A percentile compares a stretch with the other conserved stretches of the same genome.
phyloP scores from a whole-genome alignment of 1,140 invertebrate genomes.

The Drosophila prosaltans region DNA sequence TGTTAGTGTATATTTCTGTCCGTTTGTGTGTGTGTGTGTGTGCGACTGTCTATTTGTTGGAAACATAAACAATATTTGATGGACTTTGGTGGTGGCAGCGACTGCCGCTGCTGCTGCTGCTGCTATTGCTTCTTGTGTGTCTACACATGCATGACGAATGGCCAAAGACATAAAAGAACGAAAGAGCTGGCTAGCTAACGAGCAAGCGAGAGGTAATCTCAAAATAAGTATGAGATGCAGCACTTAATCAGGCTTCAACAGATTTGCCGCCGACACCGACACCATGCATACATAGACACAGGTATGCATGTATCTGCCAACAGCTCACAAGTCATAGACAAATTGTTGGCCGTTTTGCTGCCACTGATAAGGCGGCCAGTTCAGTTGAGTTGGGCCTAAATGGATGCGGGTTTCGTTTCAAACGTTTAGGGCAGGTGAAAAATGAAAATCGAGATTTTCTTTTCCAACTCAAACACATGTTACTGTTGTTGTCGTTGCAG shows the following conservation, averaged over 20 bases:
- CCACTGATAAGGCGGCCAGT: conserved; percentile 60
- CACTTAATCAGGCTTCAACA: conserved; percentile 77
- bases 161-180: conserved; percentile 8
- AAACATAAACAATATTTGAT: conserved; percentile 81
- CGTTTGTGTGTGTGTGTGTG: conserved; percentile 11
- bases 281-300: conserved; percentile 57
- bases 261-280: conserved; percentile 58
- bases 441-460: conserved; percentile 74
- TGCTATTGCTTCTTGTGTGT: conserved; percentile 62
- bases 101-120: conserved; percentile 21
- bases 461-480: conserved; percentile 72
- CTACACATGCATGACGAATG: conserved; percentile 76
- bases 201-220: conserved; percentile 28
- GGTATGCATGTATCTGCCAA: conserved; percentile 12
- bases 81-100: conserved; percentile 18
- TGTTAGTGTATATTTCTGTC: too few relatives aligned
- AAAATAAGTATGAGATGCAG: conserved; percentile 56
- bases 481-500: conserved; percentile 33
- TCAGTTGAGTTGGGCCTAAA: conserved; percentile 39
- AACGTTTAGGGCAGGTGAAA: conserved; percentile 72
- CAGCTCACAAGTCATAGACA: conserved; percentile 47
- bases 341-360: conserved; percentile 69
- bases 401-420: conserved; percentile 58
- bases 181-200: neutral
- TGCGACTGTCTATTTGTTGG: conserved; percentile 54